Evolutionary conservation across 2,113 vertebrate genomes (phyloP), one percentile per base, ranked within the genome.

Genomic region (Paraplagusia blochii): DNA sequence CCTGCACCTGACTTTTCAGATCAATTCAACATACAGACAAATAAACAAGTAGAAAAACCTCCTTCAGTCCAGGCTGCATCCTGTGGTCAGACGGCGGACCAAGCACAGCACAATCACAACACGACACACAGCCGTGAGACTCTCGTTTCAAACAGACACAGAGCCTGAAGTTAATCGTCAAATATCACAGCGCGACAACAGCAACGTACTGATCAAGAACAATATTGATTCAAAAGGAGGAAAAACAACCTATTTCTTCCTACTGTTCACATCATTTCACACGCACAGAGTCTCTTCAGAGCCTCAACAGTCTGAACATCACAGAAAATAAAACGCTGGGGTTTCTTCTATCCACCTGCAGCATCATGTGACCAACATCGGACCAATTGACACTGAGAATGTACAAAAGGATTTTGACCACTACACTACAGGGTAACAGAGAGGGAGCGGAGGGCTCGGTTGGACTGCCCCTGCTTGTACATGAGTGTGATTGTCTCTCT

Each of bases 61-160:
- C 73, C 88, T 83, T 89, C 73, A 80, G 54, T 74, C 84, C 80
- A 89, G 83, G 90, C 88, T 81, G 85, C 77, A 84, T 80, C 86
- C 76, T 79, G 70, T 40, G 69, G 70, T 83, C 80, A 72, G 62
- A 78, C 83, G 87, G 88, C 89, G 86, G 87, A 90, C 87, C 88
- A 4, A 29, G 22, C 6, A 90, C 88, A 89, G 90, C 90, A 90
- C 91, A 83, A 90, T 90, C 85, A 91, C 91, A 88, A 91, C 88
- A 88, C 91, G 91, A 90, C 92, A 93, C 89, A 93, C 88, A 74
- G 89, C 76, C 55, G 83, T 81, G 83, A 87, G 80, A 82, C 85
- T 85, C 69, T 92, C 88, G 81, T 74, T 88, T 79, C 77, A 61
- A 92, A 91, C 94, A 89, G 90, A 96, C 92, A 94, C 89, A 88